Percentiles rank a stretch among this genome's conserved stretches.
Conservation (phyloP, 1,140 invertebrate species). For the Pinna nobilis region DNA sequence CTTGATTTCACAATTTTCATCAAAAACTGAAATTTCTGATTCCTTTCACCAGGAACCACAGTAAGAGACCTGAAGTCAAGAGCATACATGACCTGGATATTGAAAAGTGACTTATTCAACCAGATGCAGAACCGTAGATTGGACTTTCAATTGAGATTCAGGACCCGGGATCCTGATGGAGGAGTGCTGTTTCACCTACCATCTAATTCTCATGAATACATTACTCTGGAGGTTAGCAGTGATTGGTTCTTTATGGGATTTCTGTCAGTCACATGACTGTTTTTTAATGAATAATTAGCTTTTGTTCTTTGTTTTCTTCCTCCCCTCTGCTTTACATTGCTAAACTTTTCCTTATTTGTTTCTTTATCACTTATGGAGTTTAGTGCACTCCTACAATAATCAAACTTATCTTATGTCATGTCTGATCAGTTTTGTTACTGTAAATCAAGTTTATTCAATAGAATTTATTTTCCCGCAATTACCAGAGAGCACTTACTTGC, state of each 20-base stretch:
- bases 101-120: slow-evolving; percentile 82
- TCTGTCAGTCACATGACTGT: background rate
- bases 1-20: too few relatives aligned
- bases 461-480: too few relatives aligned
- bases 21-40: too few relatives aligned
- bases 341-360: background rate
- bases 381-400: too few relatives aligned
- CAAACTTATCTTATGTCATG: too few relatives aligned
- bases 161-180: slow-evolving; percentile 93
- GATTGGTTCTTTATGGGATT: background rate
- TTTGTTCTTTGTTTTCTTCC: background rate
- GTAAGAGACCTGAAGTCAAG: slow-evolving; percentile 87
- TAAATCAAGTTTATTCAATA: too few relatives aligned
- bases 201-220: slow-evolving; percentile 82
- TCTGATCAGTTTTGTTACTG: too few relatives aligned
- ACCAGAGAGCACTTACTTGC: too few relatives aligned
- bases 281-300: background rate
- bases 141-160: slow-evolving; percentile 82
- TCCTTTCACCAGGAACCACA: slow-evolving; percentile 77
- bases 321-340: too few relatives aligned
- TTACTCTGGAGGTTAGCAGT: slow-evolving; percentile 87
- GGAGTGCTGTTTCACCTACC: slow-evolving; percentile 63
- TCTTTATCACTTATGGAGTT: too few relatives aligned
- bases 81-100: slow-evolving; percentile 95
- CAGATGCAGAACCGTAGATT: slow-evolving; percentile 39